A percentile compares a stretch with the other conserved stretches of the same genome.
Evolutionary conservation across 2,888 invertebrate species (phyloP).

Genomic region (Exocentrus adspersus): DNA sequence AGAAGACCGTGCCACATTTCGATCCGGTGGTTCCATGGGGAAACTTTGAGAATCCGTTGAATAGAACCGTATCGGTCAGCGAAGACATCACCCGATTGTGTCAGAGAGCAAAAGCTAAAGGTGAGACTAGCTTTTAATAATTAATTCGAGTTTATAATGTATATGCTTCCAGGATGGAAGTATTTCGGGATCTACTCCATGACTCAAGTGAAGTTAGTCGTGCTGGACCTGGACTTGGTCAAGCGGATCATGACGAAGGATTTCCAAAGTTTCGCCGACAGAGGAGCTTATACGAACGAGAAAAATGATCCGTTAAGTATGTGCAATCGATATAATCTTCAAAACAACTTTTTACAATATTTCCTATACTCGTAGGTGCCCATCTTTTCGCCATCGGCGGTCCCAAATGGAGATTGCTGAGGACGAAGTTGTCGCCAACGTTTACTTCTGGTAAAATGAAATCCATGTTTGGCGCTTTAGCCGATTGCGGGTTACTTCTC

Average conservation of each 20-base stretch:
- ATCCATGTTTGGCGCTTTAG: slow-evolving; percentile 69
- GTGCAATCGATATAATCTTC: neutral
- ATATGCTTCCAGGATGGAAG: slow-evolving; percentile 25
- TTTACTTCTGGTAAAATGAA: slow-evolving; percentile 75
- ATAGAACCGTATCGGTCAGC: neutral
- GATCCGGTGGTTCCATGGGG: slow-evolving; percentile 26
- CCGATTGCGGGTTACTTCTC: slow-evolving; percentile 66
- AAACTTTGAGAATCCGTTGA: neutral
- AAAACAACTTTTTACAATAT: no score
- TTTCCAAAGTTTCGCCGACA: slow-evolving; percentile 63
- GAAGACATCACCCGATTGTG: neutral
- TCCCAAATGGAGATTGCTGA: slow-evolving; percentile 69
- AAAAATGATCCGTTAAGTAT: slow-evolving; percentile 19
- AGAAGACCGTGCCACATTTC: slow-evolving; percentile 16
- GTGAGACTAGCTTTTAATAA: neutral
- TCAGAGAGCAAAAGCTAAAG: neutral
- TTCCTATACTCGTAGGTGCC: neutral
- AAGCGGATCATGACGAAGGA: slow-evolving; percentile 68
- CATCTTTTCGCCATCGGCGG: slow-evolving; percentile 60
- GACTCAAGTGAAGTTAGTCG: slow-evolving; percentile 48
- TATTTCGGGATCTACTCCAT: slow-evolving; percentile 57
- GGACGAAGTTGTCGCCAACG: slow-evolving; percentile 68
- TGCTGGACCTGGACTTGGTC: slow-evolving; percentile 46
- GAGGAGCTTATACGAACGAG: slow-evolving; percentile 15
- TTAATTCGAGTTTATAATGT: neutral